phyloP scores from a whole-genome alignment of 1,140 invertebrate genomes.

The Agraylea sexmaculata region DNA sequence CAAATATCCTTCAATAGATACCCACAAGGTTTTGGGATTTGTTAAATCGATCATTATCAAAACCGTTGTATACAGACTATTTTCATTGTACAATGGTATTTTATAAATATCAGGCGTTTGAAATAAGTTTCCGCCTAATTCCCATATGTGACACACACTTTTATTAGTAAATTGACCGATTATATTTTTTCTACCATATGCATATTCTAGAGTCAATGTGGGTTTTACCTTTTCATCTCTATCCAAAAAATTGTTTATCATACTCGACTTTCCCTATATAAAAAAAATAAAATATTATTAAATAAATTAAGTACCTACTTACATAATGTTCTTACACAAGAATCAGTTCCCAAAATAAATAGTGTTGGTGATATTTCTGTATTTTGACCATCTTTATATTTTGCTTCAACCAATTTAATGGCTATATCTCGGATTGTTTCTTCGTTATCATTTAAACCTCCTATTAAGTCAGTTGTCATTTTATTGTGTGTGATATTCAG shows the following conservation, averaged over 20 bases:
- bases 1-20: conserved; percentile 9
- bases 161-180: conserved; percentile 62
- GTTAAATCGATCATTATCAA: conserved; percentile 17
- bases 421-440: conserved; percentile 19
- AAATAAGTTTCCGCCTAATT: conserved; percentile 54
- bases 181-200: conserved; percentile 65
- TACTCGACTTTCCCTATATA: conserved; percentile 76
- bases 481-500: too few species aligned
- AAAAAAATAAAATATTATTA: conserved; percentile 24
- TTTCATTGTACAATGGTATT: conserved; percentile 10
- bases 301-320: conserved; percentile 1
- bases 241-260: conserved; percentile 71
- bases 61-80: background rate
- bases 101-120: conserved; percentile 7
- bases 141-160: conserved; percentile 79
- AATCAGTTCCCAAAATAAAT: conserved; percentile 16
- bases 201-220: conserved; percentile 77
- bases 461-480: conserved; percentile 2
- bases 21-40: conserved; percentile 9
- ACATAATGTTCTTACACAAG: conserved; percentile 11
- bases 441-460: conserved; percentile 5
- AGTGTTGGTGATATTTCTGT: conserved; percentile 9
- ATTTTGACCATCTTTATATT: conserved; percentile 11
- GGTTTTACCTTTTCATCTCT: conserved; percentile 64
- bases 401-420: conserved; percentile 17